Percentiles rank a stretch among this genome's conserved stretches.
Evolutionary conservation across 35 echinoderm and acorn worm genomes (phyloP).

Genomic region (Nesometra sesokonis): DNA sequence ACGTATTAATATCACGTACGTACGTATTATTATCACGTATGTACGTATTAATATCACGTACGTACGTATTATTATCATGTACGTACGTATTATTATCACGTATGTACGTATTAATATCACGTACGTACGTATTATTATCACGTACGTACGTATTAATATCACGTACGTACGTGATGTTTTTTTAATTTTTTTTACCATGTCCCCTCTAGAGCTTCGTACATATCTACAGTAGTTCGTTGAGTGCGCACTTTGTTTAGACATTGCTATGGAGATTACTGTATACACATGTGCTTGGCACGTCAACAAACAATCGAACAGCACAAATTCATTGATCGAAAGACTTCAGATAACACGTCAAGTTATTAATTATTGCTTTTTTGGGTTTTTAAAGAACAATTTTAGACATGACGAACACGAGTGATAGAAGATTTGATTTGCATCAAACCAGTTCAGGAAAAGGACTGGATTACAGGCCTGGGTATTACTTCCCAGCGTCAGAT

Average conservation of each 20-base stretch:
- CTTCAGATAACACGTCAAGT: not conserved
- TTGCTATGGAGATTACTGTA: not conserved
- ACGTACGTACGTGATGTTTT: no score
- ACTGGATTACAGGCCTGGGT: constrained; percentile 72
- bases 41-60: no score
- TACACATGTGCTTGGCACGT: not conserved
- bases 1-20: no score
- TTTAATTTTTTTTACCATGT: no score
- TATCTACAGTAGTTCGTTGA: not conserved
- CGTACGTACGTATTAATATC: no score
- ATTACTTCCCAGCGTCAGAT: constrained; percentile 99
- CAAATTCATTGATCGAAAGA: not conserved
- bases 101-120: no score
- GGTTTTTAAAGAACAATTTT: not conserved
- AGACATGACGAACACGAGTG: not conserved
- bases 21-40: no score
- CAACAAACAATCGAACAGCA: not conserved
- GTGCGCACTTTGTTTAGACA: not conserved
- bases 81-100: no score
- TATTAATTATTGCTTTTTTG: not conserved
- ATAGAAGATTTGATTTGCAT: constrained; percentile 84
- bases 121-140: no score
- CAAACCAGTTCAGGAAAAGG: constrained; percentile 88
- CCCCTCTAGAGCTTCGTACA: no score
- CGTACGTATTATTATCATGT: no score